Evolutionary conservation across 2,797 vertebrate genomes (phyloP), one percentile per base, ranked within the genome.

Genomic region (Cirrhinus molitorella): DNA sequence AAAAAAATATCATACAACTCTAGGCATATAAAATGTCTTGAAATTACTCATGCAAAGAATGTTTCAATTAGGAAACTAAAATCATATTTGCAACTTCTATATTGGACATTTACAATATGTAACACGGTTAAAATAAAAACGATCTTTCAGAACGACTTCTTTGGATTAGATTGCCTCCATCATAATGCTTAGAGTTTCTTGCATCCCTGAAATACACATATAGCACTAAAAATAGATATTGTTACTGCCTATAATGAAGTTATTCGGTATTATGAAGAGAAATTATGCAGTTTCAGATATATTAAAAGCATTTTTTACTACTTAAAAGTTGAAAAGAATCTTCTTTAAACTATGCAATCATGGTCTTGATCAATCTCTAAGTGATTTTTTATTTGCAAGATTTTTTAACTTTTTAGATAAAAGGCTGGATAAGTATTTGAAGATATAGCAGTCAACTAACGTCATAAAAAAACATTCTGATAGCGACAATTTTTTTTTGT

Each of bases 1-100:
- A 21, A 53, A 57, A 6, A 23, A 55, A 74, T 34, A 83, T 85
- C 88, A 70, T 70, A 85, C 53, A 73, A 65, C 13, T 66, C n/a
- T 16, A 65, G n/a, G 10, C 55, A 57, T 23, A 23, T 57, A n/a
- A 57, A 12, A 23, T 0, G 1, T 5, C n/a, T 23, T 57, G 9
- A 57, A 65, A 78, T 78, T 28, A 65, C 43, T 78, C 17, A 2
- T 34, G 11, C 43, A 31, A 31, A 13, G 19, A 65, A 67, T 53
- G 47, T 53, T 66, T 51, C 23, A 37, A 12, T 67, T n/a, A 51
- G 10, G n/a, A 45, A 76, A 43, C 17, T 14, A 31, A 63, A 45
- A 77, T 45, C 34, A 77, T 9, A 34, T 31, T 6, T 7, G 23
- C 19, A 43, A 31, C 59, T 47, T 31, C 10, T 19, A 8, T 10